Evolutionary conservation across 2,113 vertebrate genomes (phyloP).

Genomic region (Epinephelus lanceolatus): DNA sequence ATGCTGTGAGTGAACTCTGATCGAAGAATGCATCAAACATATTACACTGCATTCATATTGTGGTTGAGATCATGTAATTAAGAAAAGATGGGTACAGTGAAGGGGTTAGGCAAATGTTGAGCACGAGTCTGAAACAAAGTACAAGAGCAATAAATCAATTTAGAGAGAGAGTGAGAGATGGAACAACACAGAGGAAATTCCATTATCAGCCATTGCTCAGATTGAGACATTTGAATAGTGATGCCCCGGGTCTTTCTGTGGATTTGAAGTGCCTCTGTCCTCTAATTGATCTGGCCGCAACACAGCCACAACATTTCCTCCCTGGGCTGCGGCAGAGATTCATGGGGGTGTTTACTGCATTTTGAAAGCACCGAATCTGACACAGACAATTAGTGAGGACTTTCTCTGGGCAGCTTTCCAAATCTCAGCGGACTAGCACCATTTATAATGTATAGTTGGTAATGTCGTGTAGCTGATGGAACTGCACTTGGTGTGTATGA

Average conservation of each 20-base stretch:
- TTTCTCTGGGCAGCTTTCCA: constrained; percentile 17
- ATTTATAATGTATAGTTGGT: constrained; percentile 8
- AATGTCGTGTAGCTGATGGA: constrained; percentile 20
- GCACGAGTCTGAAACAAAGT: not conserved
- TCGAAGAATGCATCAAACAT: constrained; percentile 3
- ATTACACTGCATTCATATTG: not conserved
- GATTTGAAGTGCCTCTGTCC: constrained; percentile 54
- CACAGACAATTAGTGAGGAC: constrained; percentile 44
- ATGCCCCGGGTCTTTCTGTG: constrained; percentile 19
- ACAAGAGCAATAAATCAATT: constrained; percentile 13
- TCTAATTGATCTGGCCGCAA: constrained; percentile 63
- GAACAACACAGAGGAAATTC: not conserved
- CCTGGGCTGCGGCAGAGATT: constrained; percentile 18
- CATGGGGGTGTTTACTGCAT: constrained; percentile 33
- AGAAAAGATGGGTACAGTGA: not conserved
- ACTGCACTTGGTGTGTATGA: not conserved
- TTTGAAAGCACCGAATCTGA: constrained; percentile 47
- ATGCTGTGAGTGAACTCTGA: not conserved
- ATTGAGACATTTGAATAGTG: not conserved
- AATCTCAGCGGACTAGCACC: not conserved
- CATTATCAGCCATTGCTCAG: constrained; percentile 38
- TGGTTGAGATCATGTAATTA: not conserved
- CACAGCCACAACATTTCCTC: constrained; percentile 55
- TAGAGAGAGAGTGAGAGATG: not conserved
- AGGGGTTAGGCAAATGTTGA: not conserved